A percentile compares a stretch with the other conserved stretches of the same genome.
phyloP scores from a whole-genome alignment of 2,888 invertebrate species.

The Hirtodrosophila duncani region DNA sequence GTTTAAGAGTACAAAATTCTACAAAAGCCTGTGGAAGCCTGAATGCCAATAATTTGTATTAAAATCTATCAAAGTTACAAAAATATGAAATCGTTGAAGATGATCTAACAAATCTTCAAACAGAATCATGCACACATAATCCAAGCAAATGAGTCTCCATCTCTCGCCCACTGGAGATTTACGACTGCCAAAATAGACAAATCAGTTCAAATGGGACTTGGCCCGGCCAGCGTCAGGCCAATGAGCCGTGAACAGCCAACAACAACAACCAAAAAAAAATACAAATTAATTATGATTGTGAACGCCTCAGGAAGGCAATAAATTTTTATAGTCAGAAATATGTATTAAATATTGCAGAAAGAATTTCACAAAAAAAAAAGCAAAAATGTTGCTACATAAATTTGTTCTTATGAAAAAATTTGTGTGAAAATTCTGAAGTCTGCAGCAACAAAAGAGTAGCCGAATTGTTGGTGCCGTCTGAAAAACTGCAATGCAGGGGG shows the following conservation, averaged over 20 bases:
- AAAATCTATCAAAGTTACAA: too few relatives aligned
- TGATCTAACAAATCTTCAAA: too few relatives aligned
- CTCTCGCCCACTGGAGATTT: constrained; percentile 21
- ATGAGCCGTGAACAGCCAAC: constrained; percentile 49
- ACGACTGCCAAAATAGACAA: constrained; percentile 12
- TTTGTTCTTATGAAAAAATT: constrained; percentile 16
- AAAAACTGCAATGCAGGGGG: constrained; percentile 33
- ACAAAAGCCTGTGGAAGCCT: too few relatives aligned
- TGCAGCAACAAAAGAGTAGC: constrained; percentile 43
- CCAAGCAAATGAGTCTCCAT: too few relatives aligned
- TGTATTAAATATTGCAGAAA: constrained; percentile 40
- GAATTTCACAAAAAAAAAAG: constrained; percentile 8
- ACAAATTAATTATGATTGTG: constrained; percentile 66
- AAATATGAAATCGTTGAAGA: too few relatives aligned
- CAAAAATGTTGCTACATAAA: background rate
- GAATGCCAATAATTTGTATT: too few relatives aligned
- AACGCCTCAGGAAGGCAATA: constrained; percentile 58
- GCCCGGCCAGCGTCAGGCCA: constrained; percentile 41
- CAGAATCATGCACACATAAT: too few relatives aligned
- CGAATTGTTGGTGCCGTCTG: constrained; percentile 69
- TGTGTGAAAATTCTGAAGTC: constrained; percentile 31
- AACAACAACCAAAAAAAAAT: constrained; percentile 30
- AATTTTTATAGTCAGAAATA: constrained; percentile 40
- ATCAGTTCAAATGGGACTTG: too few relatives aligned
- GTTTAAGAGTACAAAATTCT: too few relatives aligned